Evolutionary conservation across 2,888 invertebrate species (phyloP).

Genomic region (Nemotelus nigrinus): DNA sequence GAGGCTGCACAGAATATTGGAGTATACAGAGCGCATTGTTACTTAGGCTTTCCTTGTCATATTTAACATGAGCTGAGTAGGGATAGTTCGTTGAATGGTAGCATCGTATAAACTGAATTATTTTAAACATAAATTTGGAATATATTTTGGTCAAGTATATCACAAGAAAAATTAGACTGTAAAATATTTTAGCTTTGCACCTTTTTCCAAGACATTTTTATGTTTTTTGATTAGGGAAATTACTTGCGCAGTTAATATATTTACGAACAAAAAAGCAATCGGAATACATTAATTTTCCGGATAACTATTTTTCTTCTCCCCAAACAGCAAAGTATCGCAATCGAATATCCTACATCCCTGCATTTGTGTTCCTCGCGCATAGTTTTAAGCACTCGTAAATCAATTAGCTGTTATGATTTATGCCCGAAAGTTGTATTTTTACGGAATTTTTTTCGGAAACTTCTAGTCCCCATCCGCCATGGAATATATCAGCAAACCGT

Average conservation of each 20-base stretch:
- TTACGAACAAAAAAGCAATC: no score
- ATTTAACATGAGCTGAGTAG: no score
- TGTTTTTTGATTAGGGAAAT: no score
- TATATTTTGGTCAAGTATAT: no score
- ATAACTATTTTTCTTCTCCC: background rate
- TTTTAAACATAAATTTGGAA: no score
- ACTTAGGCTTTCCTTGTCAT: background rate
- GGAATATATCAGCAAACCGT: background rate
- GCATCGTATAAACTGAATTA: no score
- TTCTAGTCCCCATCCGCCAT: background rate
- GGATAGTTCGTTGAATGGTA: no score
- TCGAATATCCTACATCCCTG: background rate
- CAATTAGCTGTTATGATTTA: conserved; percentile 42
- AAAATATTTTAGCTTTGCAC: no score
- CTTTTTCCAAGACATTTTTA: no score
- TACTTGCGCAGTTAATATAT: no score
- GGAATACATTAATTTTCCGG: no score
- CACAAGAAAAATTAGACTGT: no score
- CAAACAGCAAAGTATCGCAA: background rate
- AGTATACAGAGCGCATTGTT: background rate
- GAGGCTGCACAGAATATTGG: background rate
- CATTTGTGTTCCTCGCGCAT: background rate
- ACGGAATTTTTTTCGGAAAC: background rate
- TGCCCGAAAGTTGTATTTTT: conserved; percentile 25
- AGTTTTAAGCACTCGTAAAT: conserved; percentile 33